Percentiles rank a stretch among this genome's conserved stretches.
Evolutionary conservation across 2,888 invertebrate genomes (phyloP).

Genomic region (Petrophora chlorosata): DNA sequence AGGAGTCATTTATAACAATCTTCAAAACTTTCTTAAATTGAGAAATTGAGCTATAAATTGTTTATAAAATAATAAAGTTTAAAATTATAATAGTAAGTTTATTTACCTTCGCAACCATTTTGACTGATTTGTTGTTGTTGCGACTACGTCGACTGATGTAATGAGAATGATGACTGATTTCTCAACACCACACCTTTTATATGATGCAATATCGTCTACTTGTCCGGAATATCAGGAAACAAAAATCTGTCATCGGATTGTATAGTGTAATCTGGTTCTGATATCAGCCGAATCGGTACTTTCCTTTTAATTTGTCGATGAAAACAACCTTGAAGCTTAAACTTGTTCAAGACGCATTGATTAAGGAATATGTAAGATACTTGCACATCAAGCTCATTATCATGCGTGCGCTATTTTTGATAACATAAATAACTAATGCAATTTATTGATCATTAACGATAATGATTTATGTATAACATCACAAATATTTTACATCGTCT

Average conservation of each 20-base stretch:
- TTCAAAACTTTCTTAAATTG: too few species aligned
- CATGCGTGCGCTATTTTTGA: too few species aligned
- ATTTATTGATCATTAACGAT: too few species aligned
- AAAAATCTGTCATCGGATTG: slow-evolving; percentile 10
- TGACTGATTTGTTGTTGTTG: slow-evolving; percentile 46
- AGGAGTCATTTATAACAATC: too few species aligned
- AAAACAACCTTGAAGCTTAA: background rate
- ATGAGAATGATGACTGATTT: slow-evolving; percentile 46
- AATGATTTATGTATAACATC: too few species aligned
- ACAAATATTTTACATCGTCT: too few species aligned
- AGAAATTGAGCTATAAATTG: too few species aligned
- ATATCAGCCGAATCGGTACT: slow-evolving; percentile 7
- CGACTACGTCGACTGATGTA: slow-evolving; percentile 57
- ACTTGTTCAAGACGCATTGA: background rate
- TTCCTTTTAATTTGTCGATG: slow-evolving; percentile 14
- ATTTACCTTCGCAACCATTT: slow-evolving; percentile 71
- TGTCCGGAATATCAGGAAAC: slow-evolving; percentile 47
- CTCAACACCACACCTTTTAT: slow-evolving; percentile 46
- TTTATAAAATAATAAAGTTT: too few species aligned
- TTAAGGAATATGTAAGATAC: background rate
- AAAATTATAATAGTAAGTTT: slow-evolving; percentile 1
- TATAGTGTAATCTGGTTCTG: slow-evolving; percentile 25
- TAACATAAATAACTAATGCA: too few species aligned
- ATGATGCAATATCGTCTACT: slow-evolving; percentile 37
- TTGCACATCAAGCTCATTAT: background rate